phyloP scores from a whole-genome alignment of 2,888 invertebrate genomes.

The Timema podura region DNA sequence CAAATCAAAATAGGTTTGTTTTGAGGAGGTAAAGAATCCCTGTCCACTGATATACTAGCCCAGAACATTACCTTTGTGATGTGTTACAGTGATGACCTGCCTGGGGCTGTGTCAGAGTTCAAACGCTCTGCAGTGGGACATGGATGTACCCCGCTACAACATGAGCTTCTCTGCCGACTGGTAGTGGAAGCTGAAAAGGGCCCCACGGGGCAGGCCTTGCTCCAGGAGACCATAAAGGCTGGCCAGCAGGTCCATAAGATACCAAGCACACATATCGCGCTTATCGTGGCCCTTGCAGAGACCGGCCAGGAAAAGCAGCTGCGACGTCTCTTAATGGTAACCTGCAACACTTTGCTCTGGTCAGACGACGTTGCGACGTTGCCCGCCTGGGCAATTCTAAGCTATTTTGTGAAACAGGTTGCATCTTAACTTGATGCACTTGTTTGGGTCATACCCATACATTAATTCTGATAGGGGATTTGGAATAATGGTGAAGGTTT shows the following conservation, averaged over 20 bases:
- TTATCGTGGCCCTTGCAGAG: conserved; percentile 54
- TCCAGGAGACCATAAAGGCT: conserved; percentile 42
- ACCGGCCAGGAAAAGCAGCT: conserved; percentile 51
- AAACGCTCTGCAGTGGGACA: conserved; percentile 49
- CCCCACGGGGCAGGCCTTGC: conserved; percentile 42
- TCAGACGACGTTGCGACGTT: too few species aligned
- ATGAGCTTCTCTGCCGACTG: conserved; percentile 53
- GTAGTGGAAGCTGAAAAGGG: conserved; percentile 27
- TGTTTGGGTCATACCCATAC: too few species aligned
- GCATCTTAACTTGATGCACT: too few species aligned
- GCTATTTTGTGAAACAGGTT: too few species aligned
- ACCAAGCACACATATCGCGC: conserved; percentile 46
- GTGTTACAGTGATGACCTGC: conserved; percentile 46
- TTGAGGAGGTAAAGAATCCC: too few species aligned
- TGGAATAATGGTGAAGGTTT: too few species aligned
- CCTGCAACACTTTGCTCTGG: neutral
- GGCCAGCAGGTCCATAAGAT: conserved; percentile 46
- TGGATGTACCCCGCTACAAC: conserved; percentile 62
- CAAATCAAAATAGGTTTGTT: too few species aligned
- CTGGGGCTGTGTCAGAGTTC: conserved; percentile 55
- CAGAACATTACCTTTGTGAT: too few species aligned
- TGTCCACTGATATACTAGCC: too few species aligned
- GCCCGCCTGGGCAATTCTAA: too few species aligned
- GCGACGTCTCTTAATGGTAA: conserved; percentile 47
- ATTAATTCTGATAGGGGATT: too few species aligned